These are phyloP conservation scores for Polydrusus pterygomalis DNA, from an alignment of 2,888 invertebrate species.

Conservation along the genomic window DNA sequence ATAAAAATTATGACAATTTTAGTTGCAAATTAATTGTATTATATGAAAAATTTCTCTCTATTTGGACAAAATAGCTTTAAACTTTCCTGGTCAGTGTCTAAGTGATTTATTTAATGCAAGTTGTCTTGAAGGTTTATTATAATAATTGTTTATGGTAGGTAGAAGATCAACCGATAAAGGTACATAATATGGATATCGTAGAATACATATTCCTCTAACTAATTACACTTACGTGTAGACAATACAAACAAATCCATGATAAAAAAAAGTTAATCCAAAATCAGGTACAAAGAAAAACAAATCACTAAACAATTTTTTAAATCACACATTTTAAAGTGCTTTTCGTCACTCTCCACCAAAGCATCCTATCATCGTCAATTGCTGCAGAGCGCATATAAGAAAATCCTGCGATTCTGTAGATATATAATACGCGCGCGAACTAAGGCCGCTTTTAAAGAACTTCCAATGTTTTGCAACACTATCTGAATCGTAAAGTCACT, in stretches of 20 bases:
- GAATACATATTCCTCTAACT: too few species aligned
- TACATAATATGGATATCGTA: not conserved
- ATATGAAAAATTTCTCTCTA: too few species aligned
- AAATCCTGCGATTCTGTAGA: not conserved
- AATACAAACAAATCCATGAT: constrained; percentile 55
- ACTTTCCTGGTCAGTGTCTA: too few species aligned
- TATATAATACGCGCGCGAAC: constrained; percentile 23
- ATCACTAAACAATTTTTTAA: constrained; percentile 33
- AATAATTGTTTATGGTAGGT: not conserved
- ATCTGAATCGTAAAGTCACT: not conserved
- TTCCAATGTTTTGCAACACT: not conserved
- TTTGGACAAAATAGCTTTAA: too few species aligned
- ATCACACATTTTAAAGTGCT: constrained; percentile 32
- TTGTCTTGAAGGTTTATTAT: too few species aligned
- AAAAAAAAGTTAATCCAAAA: constrained; percentile 28
- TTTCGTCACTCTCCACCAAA: constrained; percentile 1
- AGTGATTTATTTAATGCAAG: too few species aligned
- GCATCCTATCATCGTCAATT: not conserved
- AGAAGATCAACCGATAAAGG: not conserved
- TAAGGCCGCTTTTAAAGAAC: constrained; percentile 19
- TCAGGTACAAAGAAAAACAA: constrained; percentile 19
- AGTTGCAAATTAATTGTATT: too few species aligned
- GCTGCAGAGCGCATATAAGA: constrained; percentile 2
- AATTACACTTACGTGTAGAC: constrained; percentile 57
- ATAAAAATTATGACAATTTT: too few species aligned